Evolutionary conservation across 2,797 vertebrate genomes (phyloP), one percentile per base, ranked within the genome.

Genomic region (Alfaro cultratus): DNA sequence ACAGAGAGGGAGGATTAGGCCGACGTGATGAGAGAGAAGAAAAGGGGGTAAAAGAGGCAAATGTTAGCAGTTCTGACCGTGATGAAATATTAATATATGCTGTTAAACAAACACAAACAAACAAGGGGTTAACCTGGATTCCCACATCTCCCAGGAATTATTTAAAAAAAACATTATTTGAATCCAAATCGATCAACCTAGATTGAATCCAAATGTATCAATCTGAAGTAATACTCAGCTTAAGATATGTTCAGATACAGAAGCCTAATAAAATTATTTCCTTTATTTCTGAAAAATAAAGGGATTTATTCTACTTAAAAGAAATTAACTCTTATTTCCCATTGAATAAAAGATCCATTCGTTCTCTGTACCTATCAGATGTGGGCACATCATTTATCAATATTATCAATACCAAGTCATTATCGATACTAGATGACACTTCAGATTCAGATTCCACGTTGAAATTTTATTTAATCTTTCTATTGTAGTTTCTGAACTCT

Each of bases 1-100:
- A 70, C 31, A 60, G 67, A 49, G 77, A 67, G 79, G 67, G 73
- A 73, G 75, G 73, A 76, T 77, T 76, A 75, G 73, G 70, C 68
- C 64, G 62, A 81, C 55, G 72, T 21, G 41, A 73, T 18, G 76
- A 87, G 43, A 62, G 51, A 64, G 29, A 29, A 55, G 41, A 71
- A 57, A 47, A 70, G 36, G 41, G 55, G 45, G 55, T 26, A 41
- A 34, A 47, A 15, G 62, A 73, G 26, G 57, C 39, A 73, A 67
- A 79, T 26, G n/a, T 76, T 41, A 68, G 60, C 71, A 15, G 45
- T 47, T 41, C 46, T 60, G 45, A 53, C 36, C 18, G 49, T 49
- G 46, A 49, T 34, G 26, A 53, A 70, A 75, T 57, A 70, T 9
- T 57, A 73, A 43, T 71, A 47, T 60, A 49, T 74, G 71, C 60